Evolutionary conservation across 2,113 vertebrate genomes (phyloP).

Genomic region (Climacteris rufus): DNA sequence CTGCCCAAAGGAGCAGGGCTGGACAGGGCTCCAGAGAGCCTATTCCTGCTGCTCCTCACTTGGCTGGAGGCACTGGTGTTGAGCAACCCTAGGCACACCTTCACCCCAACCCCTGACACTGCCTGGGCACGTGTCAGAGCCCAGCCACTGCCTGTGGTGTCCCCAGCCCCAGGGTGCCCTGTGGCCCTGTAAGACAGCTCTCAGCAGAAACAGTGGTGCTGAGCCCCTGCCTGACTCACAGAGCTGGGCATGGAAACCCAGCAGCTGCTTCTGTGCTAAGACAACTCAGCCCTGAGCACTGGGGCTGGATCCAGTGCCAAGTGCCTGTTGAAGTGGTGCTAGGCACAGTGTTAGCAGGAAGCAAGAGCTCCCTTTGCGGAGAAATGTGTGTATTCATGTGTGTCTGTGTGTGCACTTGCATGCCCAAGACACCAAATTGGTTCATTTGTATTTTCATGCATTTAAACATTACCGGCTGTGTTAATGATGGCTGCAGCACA

Average conservation of each 20-base stretch:
- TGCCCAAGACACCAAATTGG: neutral
- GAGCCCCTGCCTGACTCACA: neutral
- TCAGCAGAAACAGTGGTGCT: neutral
- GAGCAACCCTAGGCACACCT: neutral
- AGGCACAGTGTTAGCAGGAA: neutral
- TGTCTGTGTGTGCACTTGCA: neutral
- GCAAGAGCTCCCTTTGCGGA: neutral
- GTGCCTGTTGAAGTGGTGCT: neutral
- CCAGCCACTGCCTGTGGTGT: rapidly evolving
- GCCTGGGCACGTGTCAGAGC: neutral
- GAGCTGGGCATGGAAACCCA: neutral
- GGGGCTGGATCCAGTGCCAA: neutral
- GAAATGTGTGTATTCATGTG: neutral
- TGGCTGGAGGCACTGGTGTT: neutral
- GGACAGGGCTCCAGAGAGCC: neutral
- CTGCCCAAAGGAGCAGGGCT: neutral
- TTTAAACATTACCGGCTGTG: slow-evolving; percentile 11
- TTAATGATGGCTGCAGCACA: neutral
- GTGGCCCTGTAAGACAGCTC: neutral
- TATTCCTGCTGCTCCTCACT: neutral
- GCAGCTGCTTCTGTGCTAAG: neutral
- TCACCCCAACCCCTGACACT: neutral
- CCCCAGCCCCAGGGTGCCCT: neutral
- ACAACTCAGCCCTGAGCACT: neutral
- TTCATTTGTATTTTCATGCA: slow-evolving; percentile 18